These are phyloP conservation scores for Gadopsis bispinosus DNA, from an alignment of 2,797 vertebrate species.

Conservation along the genomic window DNA sequence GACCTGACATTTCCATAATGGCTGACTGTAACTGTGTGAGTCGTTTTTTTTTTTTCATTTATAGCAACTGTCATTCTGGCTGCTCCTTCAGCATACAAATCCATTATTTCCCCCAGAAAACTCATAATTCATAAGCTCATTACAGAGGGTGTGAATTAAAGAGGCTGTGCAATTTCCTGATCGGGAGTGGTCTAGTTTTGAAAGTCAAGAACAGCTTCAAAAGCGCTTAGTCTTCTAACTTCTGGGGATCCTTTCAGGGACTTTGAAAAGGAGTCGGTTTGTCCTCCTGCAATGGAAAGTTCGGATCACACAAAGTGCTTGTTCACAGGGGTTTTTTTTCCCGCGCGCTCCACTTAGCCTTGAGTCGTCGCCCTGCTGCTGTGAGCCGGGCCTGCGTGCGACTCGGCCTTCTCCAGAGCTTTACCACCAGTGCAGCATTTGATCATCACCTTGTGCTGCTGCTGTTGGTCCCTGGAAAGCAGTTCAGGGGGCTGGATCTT, in stretches of 20 bases:
- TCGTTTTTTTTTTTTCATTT: slow-evolving; percentile 69
- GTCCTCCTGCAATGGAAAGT: slow-evolving; percentile 40
- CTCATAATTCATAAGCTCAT: slow-evolving; percentile 85
- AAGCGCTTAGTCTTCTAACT: slow-evolving; percentile 57
- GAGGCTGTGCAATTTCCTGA: slow-evolving; percentile 79
- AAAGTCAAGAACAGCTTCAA: slow-evolving; percentile 75
- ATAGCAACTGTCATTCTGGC: slow-evolving; percentile 73
- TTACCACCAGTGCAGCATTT: slow-evolving; percentile 13
- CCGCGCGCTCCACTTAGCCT: slow-evolving; percentile 12
- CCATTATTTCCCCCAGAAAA: slow-evolving; percentile 79
- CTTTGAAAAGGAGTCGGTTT: slow-evolving; percentile 60
- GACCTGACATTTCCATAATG: slow-evolving; percentile 78
- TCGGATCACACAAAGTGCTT: slow-evolving; percentile 31
- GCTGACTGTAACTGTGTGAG: slow-evolving; percentile 63
- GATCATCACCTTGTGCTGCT: slow-evolving; percentile 35
- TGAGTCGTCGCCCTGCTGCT: slow-evolving; percentile 22
- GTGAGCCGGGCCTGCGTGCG: slow-evolving; percentile 13
- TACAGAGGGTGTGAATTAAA: slow-evolving; percentile 79
- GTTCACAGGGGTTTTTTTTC: slow-evolving; percentile 25
- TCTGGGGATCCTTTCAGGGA: slow-evolving; percentile 51
- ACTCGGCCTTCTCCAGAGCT: slow-evolving; percentile 20
- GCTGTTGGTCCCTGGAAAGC: neutral
- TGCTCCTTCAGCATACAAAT: slow-evolving; percentile 76
- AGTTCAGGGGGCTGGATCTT: neutral
- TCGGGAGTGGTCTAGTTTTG: slow-evolving; percentile 75